phyloP scores from a whole-genome alignment of 2,888 invertebrate genomes.

The Temnothorax ravouxi region DNA sequence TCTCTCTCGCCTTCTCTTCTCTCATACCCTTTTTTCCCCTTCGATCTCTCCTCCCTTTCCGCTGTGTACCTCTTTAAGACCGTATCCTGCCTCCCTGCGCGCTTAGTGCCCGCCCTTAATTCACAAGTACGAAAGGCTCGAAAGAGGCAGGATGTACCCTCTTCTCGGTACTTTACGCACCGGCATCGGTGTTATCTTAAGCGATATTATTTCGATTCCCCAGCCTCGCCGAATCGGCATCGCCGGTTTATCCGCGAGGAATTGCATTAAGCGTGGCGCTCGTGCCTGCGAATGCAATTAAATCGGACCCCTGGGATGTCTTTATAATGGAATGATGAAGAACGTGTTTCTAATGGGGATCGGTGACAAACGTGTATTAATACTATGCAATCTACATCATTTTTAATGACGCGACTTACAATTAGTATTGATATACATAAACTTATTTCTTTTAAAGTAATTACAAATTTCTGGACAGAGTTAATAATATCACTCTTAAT shows the following conservation, averaged over 20 bases:
- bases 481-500: slow-evolving; percentile 5
- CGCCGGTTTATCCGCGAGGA: slow-evolving; percentile 53
- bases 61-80: slow-evolving; percentile 33
- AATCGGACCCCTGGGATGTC: slow-evolving; percentile 31
- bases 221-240: slow-evolving; percentile 58
- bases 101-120: slow-evolving; percentile 66
- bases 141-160: slow-evolving; percentile 50
- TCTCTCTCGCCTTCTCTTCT: slow-evolving; percentile 60
- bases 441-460: not conserved
- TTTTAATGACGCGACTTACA: not conserved
- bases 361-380: slow-evolving; percentile 3
- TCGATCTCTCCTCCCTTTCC: slow-evolving; percentile 53
- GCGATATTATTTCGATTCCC: slow-evolving; percentile 70
- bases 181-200: slow-evolving; percentile 69
- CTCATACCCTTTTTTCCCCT: slow-evolving; percentile 37
- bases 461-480: not conserved
- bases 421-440: not conserved
- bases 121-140: slow-evolving; percentile 60
- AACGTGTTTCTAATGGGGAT: slow-evolving; percentile 7
- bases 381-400: not conserved
- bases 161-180: slow-evolving; percentile 70
- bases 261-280: slow-evolving; percentile 46
- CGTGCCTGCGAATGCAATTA: slow-evolving; percentile 23
- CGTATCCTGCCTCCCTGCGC: not conserved
- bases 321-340: slow-evolving; percentile 45